Evolutionary conservation across 2,113 vertebrate species (phyloP).

Genomic region (Apaloderma vittatum): DNA sequence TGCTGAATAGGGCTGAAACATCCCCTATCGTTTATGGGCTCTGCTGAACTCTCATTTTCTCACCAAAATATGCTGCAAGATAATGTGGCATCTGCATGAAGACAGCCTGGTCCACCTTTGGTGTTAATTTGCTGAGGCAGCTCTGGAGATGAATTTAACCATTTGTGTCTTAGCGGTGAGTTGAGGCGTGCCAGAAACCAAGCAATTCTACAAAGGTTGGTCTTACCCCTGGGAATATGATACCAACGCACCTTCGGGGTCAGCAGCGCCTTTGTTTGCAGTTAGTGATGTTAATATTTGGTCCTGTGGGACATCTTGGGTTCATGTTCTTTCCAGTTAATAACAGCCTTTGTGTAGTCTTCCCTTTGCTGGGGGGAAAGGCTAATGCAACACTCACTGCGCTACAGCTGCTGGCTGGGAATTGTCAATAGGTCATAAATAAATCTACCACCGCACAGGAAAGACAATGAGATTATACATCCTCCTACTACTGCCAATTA

Average conservation of each 20-base stretch:
- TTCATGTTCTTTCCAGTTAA: conserved; percentile 70
- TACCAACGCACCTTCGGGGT: not conserved
- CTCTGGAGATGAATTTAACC: not conserved
- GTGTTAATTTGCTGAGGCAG: not conserved
- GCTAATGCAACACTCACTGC: conserved; percentile 77
- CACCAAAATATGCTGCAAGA: not conserved
- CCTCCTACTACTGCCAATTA: conserved; percentile 86
- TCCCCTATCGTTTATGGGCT: not conserved
- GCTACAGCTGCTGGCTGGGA: conserved; percentile 74
- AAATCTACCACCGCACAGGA: conserved; percentile 73
- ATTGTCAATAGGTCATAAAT: conserved; percentile 82
- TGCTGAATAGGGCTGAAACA: not conserved
- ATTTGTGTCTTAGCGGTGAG: not conserved
- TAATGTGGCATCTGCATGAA: not conserved
- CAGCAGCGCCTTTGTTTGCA: conserved; percentile 23
- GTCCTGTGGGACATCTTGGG: conserved; percentile 60
- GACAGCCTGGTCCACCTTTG: not conserved
- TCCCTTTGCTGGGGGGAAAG: conserved; percentile 65
- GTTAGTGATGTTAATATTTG: conserved; percentile 50
- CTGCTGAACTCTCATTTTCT: not conserved
- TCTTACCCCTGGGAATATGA: not conserved
- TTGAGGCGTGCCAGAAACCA: not conserved
- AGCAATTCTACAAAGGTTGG: not conserved
- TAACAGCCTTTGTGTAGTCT: conserved; percentile 73
- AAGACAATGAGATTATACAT: conserved; percentile 86